Percentiles rank a stretch among this genome's conserved stretches.
Conservation (phyloP, 2,888 invertebrate genomes). For the Standfussiana lucernea region DNA sequence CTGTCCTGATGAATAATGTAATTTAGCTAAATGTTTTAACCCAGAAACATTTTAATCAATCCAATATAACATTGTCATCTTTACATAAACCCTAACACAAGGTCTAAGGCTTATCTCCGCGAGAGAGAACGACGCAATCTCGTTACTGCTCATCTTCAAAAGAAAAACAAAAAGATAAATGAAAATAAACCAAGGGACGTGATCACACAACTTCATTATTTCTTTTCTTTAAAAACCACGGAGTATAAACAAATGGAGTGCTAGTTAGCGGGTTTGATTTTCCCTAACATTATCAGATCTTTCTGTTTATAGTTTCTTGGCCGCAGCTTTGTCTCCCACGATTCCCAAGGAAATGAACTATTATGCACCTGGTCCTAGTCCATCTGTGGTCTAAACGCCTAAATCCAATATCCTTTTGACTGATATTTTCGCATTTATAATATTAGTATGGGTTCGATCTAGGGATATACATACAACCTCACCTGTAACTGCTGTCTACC, state of each 20-base stretch:
- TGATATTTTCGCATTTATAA: too few species aligned
- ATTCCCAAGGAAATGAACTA: too few species aligned
- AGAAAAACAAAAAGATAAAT: constrained; percentile 62
- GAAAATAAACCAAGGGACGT: constrained; percentile 54
- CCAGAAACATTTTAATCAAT: constrained; percentile 22
- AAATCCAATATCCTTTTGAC: too few species aligned
- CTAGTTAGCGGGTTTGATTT: neutral
- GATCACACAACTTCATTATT: constrained; percentile 56
- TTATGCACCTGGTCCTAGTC: too few species aligned
- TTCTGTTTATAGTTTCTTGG: too few species aligned
- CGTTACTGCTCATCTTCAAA: constrained; percentile 39
- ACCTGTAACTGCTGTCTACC: too few species aligned
- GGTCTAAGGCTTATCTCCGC: constrained; percentile 35
- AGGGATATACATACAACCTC: too few species aligned
- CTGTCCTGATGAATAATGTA: neutral
- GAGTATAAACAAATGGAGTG: constrained; percentile 42
- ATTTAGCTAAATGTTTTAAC: constrained; percentile 7
- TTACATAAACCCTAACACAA: constrained; percentile 15
- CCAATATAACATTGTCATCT: neutral
- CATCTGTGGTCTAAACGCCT: too few species aligned
- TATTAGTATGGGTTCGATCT: too few species aligned
- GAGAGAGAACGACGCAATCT: constrained; percentile 28
- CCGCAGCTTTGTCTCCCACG: too few species aligned
- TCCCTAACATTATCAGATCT: too few species aligned
- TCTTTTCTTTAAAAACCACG: constrained; percentile 40